Evolutionary conservation across 2,797 vertebrate genomes (phyloP).

Genomic region (Remorina albescens): DNA sequence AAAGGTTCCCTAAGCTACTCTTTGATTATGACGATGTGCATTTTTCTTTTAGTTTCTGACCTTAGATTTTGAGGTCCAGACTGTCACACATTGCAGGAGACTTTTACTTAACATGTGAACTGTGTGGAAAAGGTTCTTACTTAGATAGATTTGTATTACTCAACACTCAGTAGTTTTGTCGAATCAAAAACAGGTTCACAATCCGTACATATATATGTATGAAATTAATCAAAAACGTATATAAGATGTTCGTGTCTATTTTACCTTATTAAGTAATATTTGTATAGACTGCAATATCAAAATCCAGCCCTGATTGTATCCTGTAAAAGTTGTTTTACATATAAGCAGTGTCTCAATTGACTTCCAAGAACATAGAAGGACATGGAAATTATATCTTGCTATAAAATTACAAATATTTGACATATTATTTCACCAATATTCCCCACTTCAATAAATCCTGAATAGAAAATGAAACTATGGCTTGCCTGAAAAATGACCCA

Average conservation of each 20-base stretch:
- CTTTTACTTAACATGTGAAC: background rate
- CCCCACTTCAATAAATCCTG: background rate
- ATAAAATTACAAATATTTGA: background rate
- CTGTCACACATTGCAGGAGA: background rate
- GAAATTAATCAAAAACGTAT: background rate
- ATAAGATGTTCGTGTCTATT: background rate
- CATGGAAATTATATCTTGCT: background rate
- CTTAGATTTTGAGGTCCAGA: too few relatives aligned
- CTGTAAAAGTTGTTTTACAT: background rate
- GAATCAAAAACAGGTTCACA: background rate
- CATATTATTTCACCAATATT: background rate
- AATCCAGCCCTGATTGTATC: background rate
- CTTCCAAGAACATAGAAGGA: background rate
- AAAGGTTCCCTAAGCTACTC: constrained; percentile 1
- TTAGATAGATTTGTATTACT: background rate
- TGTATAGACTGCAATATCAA: background rate
- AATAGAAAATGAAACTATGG: constrained; percentile 11
- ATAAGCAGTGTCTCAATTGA: background rate
- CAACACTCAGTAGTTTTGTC: too few relatives aligned
- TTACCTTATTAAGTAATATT: background rate
- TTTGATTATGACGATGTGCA: constrained; percentile 36
- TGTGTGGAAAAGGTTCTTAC: background rate
- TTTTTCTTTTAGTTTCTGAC: too few relatives aligned
- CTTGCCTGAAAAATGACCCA: constrained; percentile 28
- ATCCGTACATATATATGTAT: background rate